Conservation (phyloP, 2,888 invertebrate genomes). For the Aleiodes testaceus region DNA sequence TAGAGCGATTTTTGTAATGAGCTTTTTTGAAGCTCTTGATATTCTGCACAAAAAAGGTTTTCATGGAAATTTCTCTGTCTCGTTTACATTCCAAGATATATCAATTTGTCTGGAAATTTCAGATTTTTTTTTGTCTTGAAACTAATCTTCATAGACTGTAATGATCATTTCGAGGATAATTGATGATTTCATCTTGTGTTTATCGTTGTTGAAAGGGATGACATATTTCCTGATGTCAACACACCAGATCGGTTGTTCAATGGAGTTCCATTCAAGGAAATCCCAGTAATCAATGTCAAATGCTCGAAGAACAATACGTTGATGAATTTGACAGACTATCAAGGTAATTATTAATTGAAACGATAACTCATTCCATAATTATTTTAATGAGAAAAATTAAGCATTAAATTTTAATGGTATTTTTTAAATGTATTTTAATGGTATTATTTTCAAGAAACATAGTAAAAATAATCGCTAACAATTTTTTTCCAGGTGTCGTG, state of each 20-base stretch:
- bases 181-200: neutral
- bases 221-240: conserved; percentile 81
- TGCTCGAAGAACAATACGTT: conserved; percentile 93
- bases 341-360: conserved; percentile 78
- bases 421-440: no score
- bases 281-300: conserved; percentile 88
- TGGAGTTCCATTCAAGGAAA: conserved; percentile 83
- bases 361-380: no score
- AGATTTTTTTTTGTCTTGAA: conserved; percentile 1
- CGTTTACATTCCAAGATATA: no score
- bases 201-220: conserved; percentile 74
- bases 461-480: no score
- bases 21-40: no score
- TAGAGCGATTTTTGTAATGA: no score
- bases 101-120: conserved; percentile 2
- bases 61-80: no score
- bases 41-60: no score
- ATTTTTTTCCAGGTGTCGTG: neutral
- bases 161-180: neutral
- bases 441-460: no score
- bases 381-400: neutral
- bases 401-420: no score
- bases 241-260: conserved; percentile 84
- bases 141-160: neutral
- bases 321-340: conserved; percentile 81